A percentile compares a stretch with the other conserved stretches of the same genome.
phyloP scores from a whole-genome alignment of 1,140 invertebrate species.

The Delia radicum region DNA sequence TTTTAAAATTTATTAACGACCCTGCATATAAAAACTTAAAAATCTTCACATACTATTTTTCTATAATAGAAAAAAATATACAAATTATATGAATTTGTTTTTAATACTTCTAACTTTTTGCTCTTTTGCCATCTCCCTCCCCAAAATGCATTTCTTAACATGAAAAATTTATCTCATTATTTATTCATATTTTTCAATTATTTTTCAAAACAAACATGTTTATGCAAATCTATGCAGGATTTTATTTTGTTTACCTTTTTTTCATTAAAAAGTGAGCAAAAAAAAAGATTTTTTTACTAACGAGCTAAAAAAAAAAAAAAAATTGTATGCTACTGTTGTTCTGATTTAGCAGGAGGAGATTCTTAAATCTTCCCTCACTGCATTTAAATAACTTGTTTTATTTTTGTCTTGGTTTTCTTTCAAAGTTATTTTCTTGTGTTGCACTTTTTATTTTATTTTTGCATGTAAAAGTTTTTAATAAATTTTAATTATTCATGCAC shows the following conservation, averaged over 20 bases:
- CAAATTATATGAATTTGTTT: neutral
- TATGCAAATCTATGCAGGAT: slow-evolving; percentile 20
- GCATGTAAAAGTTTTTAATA: slow-evolving; percentile 21
- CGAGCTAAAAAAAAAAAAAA: slow-evolving; percentile 7
- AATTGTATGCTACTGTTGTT: too few species aligned
- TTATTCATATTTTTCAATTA: slow-evolving; percentile 31
- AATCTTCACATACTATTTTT: neutral
- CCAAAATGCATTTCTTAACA: neutral
- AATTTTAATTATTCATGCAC: slow-evolving; percentile 32
- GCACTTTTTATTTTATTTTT: neutral
- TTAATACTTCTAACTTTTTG: neutral
- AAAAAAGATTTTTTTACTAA: slow-evolving; percentile 7
- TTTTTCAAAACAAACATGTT: slow-evolving; percentile 13
- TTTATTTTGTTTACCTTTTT: neutral
- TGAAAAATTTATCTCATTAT: slow-evolving; percentile 22
- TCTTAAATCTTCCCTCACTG: neutral
- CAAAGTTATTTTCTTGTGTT: slow-evolving; percentile 11
- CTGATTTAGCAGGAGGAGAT: too few species aligned
- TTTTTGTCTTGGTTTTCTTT: neutral
- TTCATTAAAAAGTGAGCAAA: slow-evolving; percentile 17
- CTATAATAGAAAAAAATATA: neutral
- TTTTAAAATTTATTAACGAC: too few species aligned
- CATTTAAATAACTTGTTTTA: slow-evolving; percentile 4
- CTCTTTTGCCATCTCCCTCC: too few species aligned
- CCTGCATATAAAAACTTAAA: neutral